Conservation (phyloP, 2,113 vertebrate species). For the Apistogramma diplotaenia region DNA sequence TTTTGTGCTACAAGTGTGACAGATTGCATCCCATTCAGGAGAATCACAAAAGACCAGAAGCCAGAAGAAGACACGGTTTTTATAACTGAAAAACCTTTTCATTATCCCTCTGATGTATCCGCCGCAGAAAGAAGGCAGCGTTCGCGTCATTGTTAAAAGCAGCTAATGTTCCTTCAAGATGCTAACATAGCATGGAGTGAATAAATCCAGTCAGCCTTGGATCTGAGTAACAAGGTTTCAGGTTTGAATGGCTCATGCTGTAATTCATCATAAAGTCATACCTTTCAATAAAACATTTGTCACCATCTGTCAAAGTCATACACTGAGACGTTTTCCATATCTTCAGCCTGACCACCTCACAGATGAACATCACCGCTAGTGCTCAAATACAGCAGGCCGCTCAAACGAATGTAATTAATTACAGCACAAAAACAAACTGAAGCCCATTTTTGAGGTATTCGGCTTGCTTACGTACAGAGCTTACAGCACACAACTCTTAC, state of each 20-base stretch:
- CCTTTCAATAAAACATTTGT: slow-evolving; percentile 74
- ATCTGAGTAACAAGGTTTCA: slow-evolving; percentile 51
- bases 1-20: slow-evolving; percentile 11
- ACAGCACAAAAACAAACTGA: neutral
- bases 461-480: neutral
- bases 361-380: slow-evolving; percentile 3
- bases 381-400: neutral
- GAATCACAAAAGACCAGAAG: slow-evolving; percentile 18
- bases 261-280: slow-evolving; percentile 72
- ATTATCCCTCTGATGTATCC: slow-evolving; percentile 20
- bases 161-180: slow-evolving; percentile 67
- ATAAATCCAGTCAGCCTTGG: slow-evolving; percentile 50
- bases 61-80: neutral
- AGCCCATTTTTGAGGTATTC: neutral
- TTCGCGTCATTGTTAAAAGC: slow-evolving; percentile 14
- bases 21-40: slow-evolving; percentile 44
- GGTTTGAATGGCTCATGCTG: slow-evolving; percentile 32
- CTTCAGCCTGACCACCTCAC: slow-evolving; percentile 26
- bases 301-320: slow-evolving; percentile 73
- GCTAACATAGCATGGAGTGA: slow-evolving; percentile 34
- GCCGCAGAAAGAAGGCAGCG: slow-evolving; percentile 13
- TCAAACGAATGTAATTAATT: neutral
- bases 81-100: neutral
- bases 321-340: slow-evolving; percentile 52
- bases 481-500: neutral